Evolutionary conservation across 2,113 vertebrate species (phyloP).

Genomic region (Steatornis caripensis): DNA sequence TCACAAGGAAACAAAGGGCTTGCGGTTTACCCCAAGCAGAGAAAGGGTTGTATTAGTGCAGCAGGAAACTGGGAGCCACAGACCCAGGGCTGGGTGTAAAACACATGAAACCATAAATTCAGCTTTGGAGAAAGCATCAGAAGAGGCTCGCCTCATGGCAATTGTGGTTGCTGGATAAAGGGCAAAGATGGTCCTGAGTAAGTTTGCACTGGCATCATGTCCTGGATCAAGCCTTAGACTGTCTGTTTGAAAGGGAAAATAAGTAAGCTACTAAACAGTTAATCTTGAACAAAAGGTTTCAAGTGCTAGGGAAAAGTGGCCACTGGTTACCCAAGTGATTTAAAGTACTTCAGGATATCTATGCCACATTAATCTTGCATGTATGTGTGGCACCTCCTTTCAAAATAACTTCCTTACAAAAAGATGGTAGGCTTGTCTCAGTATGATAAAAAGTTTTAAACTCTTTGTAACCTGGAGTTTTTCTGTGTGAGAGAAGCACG

Average conservation of each 20-base stretch:
- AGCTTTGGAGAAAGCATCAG: neutral
- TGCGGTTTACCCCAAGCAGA: neutral
- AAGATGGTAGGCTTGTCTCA: neutral
- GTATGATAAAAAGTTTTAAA: conserved; percentile 18
- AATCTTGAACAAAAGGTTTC: conserved; percentile 28
- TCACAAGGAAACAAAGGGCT: neutral
- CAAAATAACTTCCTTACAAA: neutral
- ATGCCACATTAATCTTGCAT: neutral
- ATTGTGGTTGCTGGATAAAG: neutral
- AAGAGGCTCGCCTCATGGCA: neutral
- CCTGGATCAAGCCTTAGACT: neutral
- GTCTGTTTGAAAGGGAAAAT: neutral
- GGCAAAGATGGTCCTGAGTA: neutral
- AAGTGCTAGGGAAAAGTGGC: neutral
- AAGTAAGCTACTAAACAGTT: neutral
- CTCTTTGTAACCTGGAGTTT: conserved; percentile 15
- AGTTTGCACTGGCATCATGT: neutral
- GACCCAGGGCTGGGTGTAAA: neutral
- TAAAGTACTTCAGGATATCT: conserved; percentile 1
- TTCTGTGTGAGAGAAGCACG: conserved; percentile 8
- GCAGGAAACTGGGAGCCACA: neutral
- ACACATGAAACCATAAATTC: neutral
- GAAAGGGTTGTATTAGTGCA: neutral
- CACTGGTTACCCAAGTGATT: neutral
- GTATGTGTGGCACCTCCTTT: neutral